phyloP scores from a whole-genome alignment of 2,113 vertebrate genomes.

The Eretmochelys imbricata region DNA sequence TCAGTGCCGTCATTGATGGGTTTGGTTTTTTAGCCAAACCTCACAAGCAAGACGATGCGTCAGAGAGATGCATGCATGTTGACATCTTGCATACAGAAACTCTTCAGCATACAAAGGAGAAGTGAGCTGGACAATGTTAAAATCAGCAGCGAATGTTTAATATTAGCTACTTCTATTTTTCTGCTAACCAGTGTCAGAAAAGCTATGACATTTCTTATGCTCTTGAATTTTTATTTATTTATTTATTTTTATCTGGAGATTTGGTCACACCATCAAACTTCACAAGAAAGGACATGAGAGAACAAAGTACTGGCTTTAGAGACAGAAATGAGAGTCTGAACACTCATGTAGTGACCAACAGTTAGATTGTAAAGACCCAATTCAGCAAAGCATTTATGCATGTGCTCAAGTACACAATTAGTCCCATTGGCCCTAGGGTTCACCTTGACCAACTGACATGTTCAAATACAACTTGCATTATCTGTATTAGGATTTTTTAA shows the following conservation, averaged over 20 bases:
- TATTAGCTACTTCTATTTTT: background rate
- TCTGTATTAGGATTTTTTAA: background rate
- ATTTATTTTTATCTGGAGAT: background rate
- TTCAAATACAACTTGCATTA: background rate
- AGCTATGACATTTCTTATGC: accelerated
- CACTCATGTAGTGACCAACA: background rate
- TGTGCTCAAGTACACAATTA: background rate
- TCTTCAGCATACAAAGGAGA: background rate
- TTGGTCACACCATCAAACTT: accelerated
- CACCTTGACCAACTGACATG: background rate
- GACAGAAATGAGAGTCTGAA: background rate
- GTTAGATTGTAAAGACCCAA: background rate
- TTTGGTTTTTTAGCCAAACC: background rate
- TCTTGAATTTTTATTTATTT: background rate
- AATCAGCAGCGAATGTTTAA: background rate
- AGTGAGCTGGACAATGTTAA: background rate
- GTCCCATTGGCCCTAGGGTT: background rate
- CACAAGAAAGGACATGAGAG: background rate
- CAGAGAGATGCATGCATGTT: background rate
- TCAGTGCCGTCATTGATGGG: background rate
- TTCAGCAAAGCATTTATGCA: background rate
- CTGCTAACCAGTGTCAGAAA: background rate
- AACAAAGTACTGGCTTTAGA: background rate
- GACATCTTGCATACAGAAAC: background rate
- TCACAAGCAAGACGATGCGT: background rate